phyloP scores from a whole-genome alignment of 92 coral and sea anemone species.

The Micromussa lordhowensis region DNA sequence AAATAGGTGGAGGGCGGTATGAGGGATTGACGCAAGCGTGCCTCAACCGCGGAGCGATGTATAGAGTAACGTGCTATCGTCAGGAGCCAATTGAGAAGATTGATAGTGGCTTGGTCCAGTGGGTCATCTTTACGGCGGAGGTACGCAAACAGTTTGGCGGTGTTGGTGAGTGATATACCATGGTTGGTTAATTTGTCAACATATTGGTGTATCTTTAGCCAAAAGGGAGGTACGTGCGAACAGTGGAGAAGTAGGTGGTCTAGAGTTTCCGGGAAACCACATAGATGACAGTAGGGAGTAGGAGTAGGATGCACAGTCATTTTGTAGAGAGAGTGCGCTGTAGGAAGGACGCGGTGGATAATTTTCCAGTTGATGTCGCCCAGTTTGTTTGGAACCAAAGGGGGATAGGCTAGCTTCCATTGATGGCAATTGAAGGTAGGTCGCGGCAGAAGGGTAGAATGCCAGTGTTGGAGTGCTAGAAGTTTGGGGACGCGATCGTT shows the following conservation, averaged over 20 bases:
- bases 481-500: too few species aligned
- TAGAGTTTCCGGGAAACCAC: neutral
- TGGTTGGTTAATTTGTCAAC: neutral
- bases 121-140: neutral
- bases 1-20: too few species aligned
- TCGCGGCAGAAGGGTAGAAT: too few species aligned
- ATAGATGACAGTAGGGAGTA: neutral
- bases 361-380: constrained; percentile 6
- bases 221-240: neutral
- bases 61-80: too few species aligned
- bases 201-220: neutral
- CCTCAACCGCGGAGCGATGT: too few species aligned
- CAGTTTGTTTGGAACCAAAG: neutral
- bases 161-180: neutral
- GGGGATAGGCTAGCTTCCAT: neutral
- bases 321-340: neutral
- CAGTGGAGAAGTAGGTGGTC: neutral
- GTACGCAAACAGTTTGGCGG: neutral
- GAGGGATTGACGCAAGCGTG: too few species aligned
- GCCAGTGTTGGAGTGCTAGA: neutral
- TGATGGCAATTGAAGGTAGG: neutral
- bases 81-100: too few species aligned
- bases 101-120: too few species aligned
- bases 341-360: neutral
- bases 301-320: neutral